Base-by-base conservation (phyloP, 2,113 vertebrate species). In the Petroica traversi region DNA sequence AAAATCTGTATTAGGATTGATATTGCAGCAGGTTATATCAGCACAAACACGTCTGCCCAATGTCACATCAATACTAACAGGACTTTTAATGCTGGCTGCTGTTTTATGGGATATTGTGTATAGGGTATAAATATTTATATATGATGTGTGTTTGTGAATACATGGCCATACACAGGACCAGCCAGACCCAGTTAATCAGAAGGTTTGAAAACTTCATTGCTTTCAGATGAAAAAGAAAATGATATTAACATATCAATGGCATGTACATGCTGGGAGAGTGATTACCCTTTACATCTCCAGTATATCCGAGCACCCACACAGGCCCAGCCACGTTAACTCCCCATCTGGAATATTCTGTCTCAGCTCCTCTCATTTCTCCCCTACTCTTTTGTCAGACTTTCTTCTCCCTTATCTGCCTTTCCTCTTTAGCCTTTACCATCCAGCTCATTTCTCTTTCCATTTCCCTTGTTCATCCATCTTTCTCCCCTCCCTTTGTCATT, bases 181-280 rank as follows among this genome's bases (percentile, higher is more conserved):
- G 85, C 36, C 96, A 97, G 96, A 51, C 82, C 51, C 93, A 92
- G 92, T 97, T 97, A 92, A 97, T 97, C 96, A 94, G 95, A 71
- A 91, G 89, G 93, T 97, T 97, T 97, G 97, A 96, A 98, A 98
- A 98, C 97, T 98, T 98, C 97, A 94, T 96, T 97, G 93, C 97
- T 97, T 97, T 92, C 93, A 96, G 96, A 97, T 96, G 93, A 98
- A 98, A 97, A 96, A 96, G 94, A 94, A 94, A 97, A 97, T 92
- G 20, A 83, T 97, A 98, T 98, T 98, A 98, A 97, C 98, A 98
- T 98, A 97, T 98, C 98, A 98, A 97, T 97, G 90, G 95, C 89
- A 95, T 78, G 36, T 96, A 83, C 98, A 96, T 95, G 97, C 98
- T 98, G 98, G 64, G 98, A 97, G 91, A 95, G 91, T 98, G 98